phyloP scores from a whole-genome alignment of 2,888 invertebrate species.

The Eubasilissa splendida region DNA sequence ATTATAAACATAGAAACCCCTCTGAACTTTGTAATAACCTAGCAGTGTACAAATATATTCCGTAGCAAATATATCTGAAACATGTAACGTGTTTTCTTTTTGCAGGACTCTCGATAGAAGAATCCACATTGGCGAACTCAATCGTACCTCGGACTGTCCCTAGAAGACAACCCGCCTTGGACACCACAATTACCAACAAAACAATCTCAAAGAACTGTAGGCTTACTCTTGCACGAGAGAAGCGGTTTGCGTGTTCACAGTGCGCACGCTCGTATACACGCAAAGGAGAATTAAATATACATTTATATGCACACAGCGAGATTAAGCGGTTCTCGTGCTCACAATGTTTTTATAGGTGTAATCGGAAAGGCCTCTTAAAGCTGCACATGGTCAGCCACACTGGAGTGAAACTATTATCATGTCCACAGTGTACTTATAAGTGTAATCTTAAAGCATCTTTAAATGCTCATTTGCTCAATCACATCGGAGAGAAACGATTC shows the following conservation, averaged over 20 bases:
- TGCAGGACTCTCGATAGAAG: too few relatives aligned
- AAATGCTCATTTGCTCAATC: not conserved
- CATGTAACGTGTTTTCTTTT: too few relatives aligned
- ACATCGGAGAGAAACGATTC: not conserved
- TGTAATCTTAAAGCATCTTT: not conserved
- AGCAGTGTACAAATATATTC: too few relatives aligned
- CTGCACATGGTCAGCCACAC: not conserved
- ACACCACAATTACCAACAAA: too few relatives aligned
- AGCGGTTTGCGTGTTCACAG: not conserved
- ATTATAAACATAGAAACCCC: too few relatives aligned
- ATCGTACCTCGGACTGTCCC: too few relatives aligned
- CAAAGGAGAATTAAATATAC: not conserved
- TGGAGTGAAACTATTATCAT: not conserved
- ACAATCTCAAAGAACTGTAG: too few relatives aligned
- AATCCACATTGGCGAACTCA: too few relatives aligned
- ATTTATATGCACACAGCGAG: not conserved
- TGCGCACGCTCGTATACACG: not conserved
- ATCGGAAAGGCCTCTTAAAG: not conserved
- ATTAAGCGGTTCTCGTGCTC: not conserved
- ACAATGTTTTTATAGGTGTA: not conserved
- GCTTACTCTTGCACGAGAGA: not conserved
- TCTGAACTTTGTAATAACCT: too few relatives aligned
- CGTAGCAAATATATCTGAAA: too few relatives aligned
- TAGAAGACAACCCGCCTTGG: too few relatives aligned
- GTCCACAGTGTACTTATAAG: not conserved